Conservation (phyloP, 2,888 invertebrate genomes). For the Chaitophorus viminalis region DNA sequence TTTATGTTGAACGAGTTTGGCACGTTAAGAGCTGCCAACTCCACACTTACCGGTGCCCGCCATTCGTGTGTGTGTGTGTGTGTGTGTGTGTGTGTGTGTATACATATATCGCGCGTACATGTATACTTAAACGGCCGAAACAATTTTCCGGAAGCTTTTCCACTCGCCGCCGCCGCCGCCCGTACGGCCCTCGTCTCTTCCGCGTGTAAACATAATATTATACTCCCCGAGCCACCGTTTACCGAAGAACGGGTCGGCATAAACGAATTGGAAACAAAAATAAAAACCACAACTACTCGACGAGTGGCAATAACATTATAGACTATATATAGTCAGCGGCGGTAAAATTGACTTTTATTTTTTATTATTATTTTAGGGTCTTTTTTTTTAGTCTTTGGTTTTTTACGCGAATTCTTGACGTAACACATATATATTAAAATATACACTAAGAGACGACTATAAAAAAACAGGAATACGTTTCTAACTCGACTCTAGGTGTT, state of each 20-base stretch:
- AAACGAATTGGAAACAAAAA: constrained; percentile 54
- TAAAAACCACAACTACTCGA: constrained; percentile 30
- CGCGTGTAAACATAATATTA: neutral
- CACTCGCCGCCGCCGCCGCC: neutral
- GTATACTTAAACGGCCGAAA: constrained; percentile 51
- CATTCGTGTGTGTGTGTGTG: constrained; percentile 1
- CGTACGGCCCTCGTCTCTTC: neutral
- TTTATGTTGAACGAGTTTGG: constrained; percentile 62
- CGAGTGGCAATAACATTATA: constrained; percentile 14
- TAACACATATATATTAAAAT: neutral
- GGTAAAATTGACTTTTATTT: constrained; percentile 1
- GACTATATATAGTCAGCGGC: neutral
- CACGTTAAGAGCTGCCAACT: constrained; percentile 61
- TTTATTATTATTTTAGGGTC: neutral
- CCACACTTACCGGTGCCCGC: constrained; percentile 42
- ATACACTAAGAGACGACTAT: neutral
- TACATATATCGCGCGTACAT: neutral
- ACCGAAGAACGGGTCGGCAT: neutral
- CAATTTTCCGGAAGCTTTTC: constrained; percentile 59
- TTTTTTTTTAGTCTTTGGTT: neutral
- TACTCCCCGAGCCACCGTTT: neutral
- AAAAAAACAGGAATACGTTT: too few species aligned
- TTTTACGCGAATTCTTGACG: neutral
- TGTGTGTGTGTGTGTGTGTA: constrained; percentile 4
- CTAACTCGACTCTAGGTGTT: too few species aligned